Base-by-base conservation (phyloP, 2,113 vertebrate species). In the Antechinus flavipes region DNA sequence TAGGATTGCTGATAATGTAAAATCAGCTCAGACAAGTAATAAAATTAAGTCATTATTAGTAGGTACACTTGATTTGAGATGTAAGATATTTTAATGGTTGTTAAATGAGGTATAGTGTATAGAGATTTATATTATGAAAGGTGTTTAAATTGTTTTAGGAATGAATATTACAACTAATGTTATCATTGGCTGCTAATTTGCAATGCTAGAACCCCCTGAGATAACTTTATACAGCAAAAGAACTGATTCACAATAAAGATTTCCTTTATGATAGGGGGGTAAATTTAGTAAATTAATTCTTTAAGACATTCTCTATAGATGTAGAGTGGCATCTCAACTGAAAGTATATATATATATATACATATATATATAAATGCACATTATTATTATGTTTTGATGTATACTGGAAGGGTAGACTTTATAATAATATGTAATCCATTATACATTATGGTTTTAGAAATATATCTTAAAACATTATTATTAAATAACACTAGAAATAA, bases 41-140 rank as follows among this genome's bases (percentile, higher is more conserved):
- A 95, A 96, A 98, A 98, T 98, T 98, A 98, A 98, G 95, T 98
- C 96, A 98, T 98, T 98, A 97, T 97, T 97, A 97, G 96, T 97
- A 97, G 95, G 97, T 98, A 97, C 97, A 97, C 25, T 94, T 96
- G 93, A 97, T 97, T 56, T 91, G 93, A 98, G 95, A 96, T 97
- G 96, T 96, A 96, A 98, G 96, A 98, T 95, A 96, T 94, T 93
- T 94, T 98, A 98, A 98, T 98, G 96, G 95, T 47, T 98, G 96
- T 98, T 98, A 98, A 98, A 98, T 98, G 98, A 98, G 93, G 96
- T 98, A 98, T 97, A 97, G 56, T 98, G 94, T 97, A 96, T 23
- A 94, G 97, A 98, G 94, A 97, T 97, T 98, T 98, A 94, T 97
- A 95, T 97, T 97, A 96, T 95, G 96, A 98, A 98, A 97, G 90